Conservation (phyloP, 2,888 invertebrate genomes). For the Rhamnusium bicolor region DNA sequence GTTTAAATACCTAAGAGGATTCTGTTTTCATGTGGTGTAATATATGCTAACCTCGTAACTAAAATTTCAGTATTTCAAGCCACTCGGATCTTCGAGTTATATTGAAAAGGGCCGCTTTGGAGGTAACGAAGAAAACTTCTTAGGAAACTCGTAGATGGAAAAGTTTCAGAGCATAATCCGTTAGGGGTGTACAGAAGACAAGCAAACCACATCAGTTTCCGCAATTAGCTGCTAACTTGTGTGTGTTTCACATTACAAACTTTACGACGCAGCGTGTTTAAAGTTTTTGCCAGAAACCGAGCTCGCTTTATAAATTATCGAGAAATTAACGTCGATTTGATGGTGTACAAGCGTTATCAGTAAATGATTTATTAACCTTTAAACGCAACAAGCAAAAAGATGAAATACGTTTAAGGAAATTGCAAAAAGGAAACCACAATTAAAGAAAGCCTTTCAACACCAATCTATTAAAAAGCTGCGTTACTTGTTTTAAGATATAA, state of each 20-base stretch:
- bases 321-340: slow-evolving; percentile 35
- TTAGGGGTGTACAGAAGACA: slow-evolving; percentile 25
- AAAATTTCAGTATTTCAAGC: slow-evolving; percentile 7
- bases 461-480: not conserved
- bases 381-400: not conserved
- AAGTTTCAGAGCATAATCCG: slow-evolving; percentile 24
- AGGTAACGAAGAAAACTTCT: slow-evolving; percentile 25
- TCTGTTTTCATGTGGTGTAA: not conserved
- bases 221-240: slow-evolving; percentile 39
- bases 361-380: slow-evolving; percentile 25
- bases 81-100: not conserved
- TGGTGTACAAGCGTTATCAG: slow-evolving; percentile 13
- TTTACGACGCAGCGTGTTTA: slow-evolving; percentile 34
- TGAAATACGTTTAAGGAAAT: not conserved
- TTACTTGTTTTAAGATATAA: not conserved
- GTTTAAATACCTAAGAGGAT: not conserved
- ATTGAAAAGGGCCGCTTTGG: not conserved
- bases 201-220: slow-evolving; percentile 38
- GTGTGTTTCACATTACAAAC: slow-evolving; percentile 41
- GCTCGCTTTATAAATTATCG: slow-evolving; percentile 29
- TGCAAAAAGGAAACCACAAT: not conserved
- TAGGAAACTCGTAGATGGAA: slow-evolving; percentile 27
- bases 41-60: not conserved
- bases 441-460: not conserved
- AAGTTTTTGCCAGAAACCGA: slow-evolving; percentile 36